Percentiles rank a stretch among this genome's conserved stretches.
These are phyloP conservation scores for Redunca redunca DNA, from an alignment of 2,113 vertebrate species.

Conservation along the genomic window DNA sequence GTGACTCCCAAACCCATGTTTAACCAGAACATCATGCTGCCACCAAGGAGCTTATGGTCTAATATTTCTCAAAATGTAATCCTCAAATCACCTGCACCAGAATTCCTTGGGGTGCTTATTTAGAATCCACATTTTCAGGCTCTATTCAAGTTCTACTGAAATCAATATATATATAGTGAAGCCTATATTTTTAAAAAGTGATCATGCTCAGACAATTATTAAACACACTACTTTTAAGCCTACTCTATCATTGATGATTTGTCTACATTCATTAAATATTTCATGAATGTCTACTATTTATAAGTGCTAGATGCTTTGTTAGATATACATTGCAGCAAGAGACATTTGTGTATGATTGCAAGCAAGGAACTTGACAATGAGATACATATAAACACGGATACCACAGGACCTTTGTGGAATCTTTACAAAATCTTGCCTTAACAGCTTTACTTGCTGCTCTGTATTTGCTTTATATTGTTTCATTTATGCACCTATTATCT, in stretches of 20 bases:
- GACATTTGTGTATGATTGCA: neutral
- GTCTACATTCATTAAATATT: conserved; percentile 8
- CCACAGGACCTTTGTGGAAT: neutral
- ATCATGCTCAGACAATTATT: neutral
- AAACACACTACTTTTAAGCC: neutral
- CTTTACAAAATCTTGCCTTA: neutral
- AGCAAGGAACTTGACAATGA: neutral
- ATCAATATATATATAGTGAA: neutral
- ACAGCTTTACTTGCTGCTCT: neutral
- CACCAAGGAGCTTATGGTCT: neutral
- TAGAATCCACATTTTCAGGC: neutral
- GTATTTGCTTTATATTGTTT: neutral
- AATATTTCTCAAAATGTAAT: neutral
- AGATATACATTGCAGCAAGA: neutral
- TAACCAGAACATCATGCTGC: neutral
- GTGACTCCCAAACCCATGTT: neutral
- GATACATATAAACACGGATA: neutral
- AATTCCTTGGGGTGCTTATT: neutral
- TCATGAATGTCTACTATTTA: neutral
- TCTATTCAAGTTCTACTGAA: neutral
- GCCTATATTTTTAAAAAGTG: neutral
- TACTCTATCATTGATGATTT: neutral
- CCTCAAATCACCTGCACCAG: neutral
- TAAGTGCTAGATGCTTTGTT: neutral
- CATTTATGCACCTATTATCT: neutral